Conservation (phyloP, 2,113 vertebrate genomes). For the Telmatochromis sp. region DNA sequence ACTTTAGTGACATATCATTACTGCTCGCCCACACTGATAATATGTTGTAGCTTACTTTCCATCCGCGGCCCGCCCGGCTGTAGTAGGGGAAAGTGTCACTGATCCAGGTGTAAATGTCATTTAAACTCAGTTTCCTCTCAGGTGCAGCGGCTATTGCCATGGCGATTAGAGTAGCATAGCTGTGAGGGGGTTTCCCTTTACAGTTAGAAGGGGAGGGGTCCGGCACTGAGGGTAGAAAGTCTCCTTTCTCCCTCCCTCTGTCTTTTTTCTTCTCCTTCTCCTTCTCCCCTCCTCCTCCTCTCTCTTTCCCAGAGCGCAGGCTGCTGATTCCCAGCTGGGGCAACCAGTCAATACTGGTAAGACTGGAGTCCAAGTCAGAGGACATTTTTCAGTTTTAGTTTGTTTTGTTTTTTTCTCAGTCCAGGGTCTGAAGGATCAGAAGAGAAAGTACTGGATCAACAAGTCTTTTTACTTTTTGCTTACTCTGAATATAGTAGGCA, state of each 20-base stretch:
- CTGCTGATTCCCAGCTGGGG: conserved; percentile 83
- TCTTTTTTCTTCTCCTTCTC: conserved; percentile 79
- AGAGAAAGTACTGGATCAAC: not conserved
- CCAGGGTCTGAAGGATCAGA: not conserved
- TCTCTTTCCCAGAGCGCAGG: conserved; percentile 86
- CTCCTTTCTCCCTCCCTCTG: conserved; percentile 70
- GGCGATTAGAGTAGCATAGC: conserved; percentile 93
- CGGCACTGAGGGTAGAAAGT: conserved; percentile 45
- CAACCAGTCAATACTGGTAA: conserved; percentile 98
- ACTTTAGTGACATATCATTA: not conserved
- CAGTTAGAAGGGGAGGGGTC: conserved; percentile 71
- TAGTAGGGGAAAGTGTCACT: conserved; percentile 94
- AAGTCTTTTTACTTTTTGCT: not conserved
- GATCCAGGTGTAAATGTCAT: conserved; percentile 98
- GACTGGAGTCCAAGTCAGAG: conserved; percentile 91
- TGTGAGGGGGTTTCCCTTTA: conserved; percentile 94
- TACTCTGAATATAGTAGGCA: not conserved
- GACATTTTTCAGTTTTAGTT: conserved; percentile 72
- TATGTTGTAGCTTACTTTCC: conserved; percentile 78
- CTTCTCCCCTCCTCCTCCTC: conserved; percentile 73
- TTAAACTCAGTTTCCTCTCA: conserved; percentile 90
- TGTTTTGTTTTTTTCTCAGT: not conserved
- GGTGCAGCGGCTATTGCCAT: conserved; percentile 92
- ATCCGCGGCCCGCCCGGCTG: conserved; percentile 88
- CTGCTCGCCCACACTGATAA: not conserved